A percentile compares a stretch with the other conserved stretches of the same genome.
These are phyloP conservation scores for Andrena hattorfiana DNA, from an alignment of 2,888 invertebrate species.

Conservation along the genomic window DNA sequence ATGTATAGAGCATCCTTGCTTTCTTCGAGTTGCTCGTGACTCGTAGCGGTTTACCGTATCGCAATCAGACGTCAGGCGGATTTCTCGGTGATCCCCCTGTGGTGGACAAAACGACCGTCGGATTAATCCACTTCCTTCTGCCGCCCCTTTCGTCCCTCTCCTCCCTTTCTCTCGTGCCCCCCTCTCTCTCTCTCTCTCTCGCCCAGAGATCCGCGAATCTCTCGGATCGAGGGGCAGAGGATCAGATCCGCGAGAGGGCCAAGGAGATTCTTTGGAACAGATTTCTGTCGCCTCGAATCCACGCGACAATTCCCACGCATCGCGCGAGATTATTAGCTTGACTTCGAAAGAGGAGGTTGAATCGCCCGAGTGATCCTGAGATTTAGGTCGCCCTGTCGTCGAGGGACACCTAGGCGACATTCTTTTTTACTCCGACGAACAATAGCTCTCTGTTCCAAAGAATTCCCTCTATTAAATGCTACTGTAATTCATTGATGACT, in stretches of 20 bases:
- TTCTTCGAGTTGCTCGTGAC: constrained; percentile 51
- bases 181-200: too few species aligned
- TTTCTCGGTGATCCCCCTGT: constrained; percentile 73
- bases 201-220: not conserved
- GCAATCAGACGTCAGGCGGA: constrained; percentile 76
- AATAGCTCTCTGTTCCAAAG: too few species aligned
- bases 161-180: constrained; percentile 7
- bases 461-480: too few species aligned
- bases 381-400: too few species aligned
- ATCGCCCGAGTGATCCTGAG: too few species aligned
- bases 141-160: constrained; percentile 15
- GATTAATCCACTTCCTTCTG: constrained; percentile 63
- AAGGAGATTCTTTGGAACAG: constrained; percentile 13
- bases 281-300: not conserved
- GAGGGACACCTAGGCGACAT: too few species aligned
- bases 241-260: not conserved
- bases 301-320: too few species aligned
- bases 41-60: constrained; percentile 72
- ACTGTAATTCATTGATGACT: too few species aligned
- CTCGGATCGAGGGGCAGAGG: constrained; percentile 8
- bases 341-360: too few species aligned
- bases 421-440: too few species aligned
- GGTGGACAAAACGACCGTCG: constrained; percentile 65
- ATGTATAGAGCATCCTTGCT: constrained; percentile 55
- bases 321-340: too few species aligned